Evolutionary conservation across 2,113 vertebrate species (phyloP), one percentile per base, ranked within the genome.

Genomic region (Procavia capensis): DNA sequence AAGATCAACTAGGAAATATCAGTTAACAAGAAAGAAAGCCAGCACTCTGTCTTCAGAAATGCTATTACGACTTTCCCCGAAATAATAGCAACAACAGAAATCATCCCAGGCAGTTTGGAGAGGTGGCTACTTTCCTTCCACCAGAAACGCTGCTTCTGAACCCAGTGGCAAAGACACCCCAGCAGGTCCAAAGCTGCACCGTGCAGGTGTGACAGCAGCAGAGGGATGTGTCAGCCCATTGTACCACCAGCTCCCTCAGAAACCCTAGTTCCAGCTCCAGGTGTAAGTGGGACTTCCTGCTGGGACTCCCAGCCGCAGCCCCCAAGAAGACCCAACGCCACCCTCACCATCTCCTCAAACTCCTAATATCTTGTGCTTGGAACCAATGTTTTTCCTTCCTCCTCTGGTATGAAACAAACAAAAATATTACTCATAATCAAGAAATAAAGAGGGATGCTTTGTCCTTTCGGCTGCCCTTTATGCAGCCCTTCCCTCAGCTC

Each of bases 1-100:
- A 83, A 90, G 74, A 92, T 91, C 70, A 74, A 95, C 96, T 93
- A 83, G 86, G 45, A 97, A 96, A 95, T 83, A 89, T 3, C n/a
- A 64, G 88, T 88, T 45, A 90, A 83, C 17, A 96, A 70, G 74
- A 9, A 96, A 85, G 57, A 9, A 79, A 10, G 6, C 72, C 66
- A 79, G 11, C 84, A 94, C 9, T 93, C 17, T 0, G 34, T 87
- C 43, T 75, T 76, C 84, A 95, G 41, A 66, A 61, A 80, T 96
- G 78, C 90, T 80, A n/a, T 11, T 11, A 9, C 19, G 57, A 16
- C 47, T 79, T 96, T 29, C 24, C 87, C 13, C 41, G 19, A 88
- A 96, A 96, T 27, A 84, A 22, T 24, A 84, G 85, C 75, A 88
- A 90, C 79, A 89, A 78, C 31, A 95, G 39, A 68, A 96, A 34